Conservation (phyloP, 2,888 invertebrate species). For the Calameuta idolon region DNA sequence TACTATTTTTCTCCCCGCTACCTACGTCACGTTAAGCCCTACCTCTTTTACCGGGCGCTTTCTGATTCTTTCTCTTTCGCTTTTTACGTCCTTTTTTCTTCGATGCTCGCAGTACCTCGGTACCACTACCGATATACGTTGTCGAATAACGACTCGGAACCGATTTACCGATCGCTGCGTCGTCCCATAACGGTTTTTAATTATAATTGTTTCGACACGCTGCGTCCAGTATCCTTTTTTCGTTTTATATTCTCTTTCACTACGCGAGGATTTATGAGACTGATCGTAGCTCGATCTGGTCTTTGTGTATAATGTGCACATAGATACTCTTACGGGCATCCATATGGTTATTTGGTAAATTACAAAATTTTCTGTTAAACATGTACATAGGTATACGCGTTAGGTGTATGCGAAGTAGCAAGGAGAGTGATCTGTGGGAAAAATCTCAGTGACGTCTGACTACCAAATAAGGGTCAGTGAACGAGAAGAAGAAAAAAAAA, state of each 20-base stretch:
- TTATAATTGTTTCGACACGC: conserved; percentile 54
- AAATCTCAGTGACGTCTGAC: background rate
- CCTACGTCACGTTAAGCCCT: background rate
- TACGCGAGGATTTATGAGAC: background rate
- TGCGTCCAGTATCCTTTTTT: background rate
- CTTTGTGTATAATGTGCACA: background rate
- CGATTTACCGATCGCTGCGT: conserved; percentile 48
- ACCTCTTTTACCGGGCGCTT: background rate
- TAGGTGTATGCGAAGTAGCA: background rate
- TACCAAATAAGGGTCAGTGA: conserved; percentile 14
- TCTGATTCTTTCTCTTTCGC: conserved; percentile 1
- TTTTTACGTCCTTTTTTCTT: background rate
- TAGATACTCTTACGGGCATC: background rate
- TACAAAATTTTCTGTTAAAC: background rate
- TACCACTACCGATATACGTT: conserved; percentile 23
- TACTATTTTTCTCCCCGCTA: conserved; percentile 17
- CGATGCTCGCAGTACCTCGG: background rate
- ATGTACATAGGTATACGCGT: background rate
- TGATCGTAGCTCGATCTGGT: background rate
- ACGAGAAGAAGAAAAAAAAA: conserved; percentile 34
- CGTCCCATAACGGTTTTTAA: conserved; percentile 52
- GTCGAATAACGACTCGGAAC: conserved; percentile 49
- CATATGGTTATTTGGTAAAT: background rate
- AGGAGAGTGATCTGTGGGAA: background rate
- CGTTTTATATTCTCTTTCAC: background rate